phyloP scores from a whole-genome alignment of 2,888 invertebrate genomes.

The Hyles lineata region DNA sequence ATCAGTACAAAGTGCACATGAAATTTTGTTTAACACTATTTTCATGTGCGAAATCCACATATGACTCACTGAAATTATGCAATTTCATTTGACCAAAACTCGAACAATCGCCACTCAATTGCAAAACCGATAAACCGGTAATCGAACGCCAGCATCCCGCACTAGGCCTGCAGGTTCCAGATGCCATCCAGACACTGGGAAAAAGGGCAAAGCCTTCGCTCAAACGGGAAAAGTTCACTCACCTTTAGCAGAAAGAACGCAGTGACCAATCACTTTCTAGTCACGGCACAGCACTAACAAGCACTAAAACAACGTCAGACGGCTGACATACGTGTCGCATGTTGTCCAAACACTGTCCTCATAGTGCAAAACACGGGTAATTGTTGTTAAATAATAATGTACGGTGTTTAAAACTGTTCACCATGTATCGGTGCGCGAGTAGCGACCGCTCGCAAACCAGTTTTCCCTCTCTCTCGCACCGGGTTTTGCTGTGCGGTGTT shows the following conservation, averaged over 20 bases:
- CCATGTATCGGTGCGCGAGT: constrained; percentile 54
- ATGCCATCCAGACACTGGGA: constrained; percentile 48
- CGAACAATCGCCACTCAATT: not conserved
- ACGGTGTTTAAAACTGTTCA: constrained; percentile 63
- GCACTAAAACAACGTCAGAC: constrained; percentile 33
- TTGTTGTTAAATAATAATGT: constrained; percentile 70
- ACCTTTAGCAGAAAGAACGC: constrained; percentile 56
- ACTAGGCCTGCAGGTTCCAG: constrained; percentile 40
- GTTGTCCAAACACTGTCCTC: constrained; percentile 60
- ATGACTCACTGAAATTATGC: constrained; percentile 25
- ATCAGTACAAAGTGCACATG: constrained; percentile 1
- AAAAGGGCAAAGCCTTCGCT: constrained; percentile 66
- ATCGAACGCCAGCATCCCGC: constrained; percentile 25
- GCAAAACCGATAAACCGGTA: constrained; percentile 21
- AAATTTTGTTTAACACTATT: constrained; percentile 12
- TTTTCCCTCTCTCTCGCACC: constrained; percentile 75
- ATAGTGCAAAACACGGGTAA: constrained; percentile 60
- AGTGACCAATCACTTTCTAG: constrained; percentile 59
- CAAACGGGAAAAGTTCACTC: constrained; percentile 67
- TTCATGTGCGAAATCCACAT: constrained; percentile 10
- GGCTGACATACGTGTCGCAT: constrained; percentile 42
- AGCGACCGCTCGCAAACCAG: constrained; percentile 66
- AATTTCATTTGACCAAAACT: constrained; percentile 11
- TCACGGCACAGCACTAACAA: constrained; percentile 49
- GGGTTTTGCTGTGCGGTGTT: constrained; percentile 55